Evolutionary conservation across 2,797 vertebrate genomes (phyloP).

Genomic region (Phrynocephalus vlangalii): DNA sequence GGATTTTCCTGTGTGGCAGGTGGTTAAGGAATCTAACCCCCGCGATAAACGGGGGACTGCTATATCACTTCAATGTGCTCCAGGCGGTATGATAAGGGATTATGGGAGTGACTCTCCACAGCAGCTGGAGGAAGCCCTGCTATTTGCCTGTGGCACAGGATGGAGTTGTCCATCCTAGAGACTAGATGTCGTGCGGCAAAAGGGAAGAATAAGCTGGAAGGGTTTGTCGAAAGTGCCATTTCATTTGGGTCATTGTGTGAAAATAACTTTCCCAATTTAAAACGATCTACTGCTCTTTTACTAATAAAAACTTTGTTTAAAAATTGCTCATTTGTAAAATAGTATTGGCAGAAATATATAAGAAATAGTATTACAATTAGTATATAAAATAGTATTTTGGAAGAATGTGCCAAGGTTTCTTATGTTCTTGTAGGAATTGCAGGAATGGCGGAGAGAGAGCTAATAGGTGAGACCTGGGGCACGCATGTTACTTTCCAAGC

Average conservation of each 20-base stretch:
- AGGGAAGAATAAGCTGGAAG: background rate
- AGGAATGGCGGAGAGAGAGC: too few relatives aligned
- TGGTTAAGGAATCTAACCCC: too few relatives aligned
- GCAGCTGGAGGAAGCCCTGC: background rate
- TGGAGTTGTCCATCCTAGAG: background rate
- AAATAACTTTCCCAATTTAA: background rate
- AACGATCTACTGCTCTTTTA: background rate
- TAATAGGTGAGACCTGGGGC: background rate
- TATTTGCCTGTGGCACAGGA: background rate
- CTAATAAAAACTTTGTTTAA: too few relatives aligned
- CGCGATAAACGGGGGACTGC: too few relatives aligned
- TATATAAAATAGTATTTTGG: background rate
- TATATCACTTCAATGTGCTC: background rate
- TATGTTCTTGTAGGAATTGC: background rate
- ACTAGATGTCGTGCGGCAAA: background rate
- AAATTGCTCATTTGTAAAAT: background rate
- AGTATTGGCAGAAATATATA: background rate
- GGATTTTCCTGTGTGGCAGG: too few relatives aligned
- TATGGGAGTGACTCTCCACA: background rate
- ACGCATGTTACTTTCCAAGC: background rate
- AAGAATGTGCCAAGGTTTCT: rapidly evolving
- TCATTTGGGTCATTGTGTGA: background rate
- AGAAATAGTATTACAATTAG: too few relatives aligned
- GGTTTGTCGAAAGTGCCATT: background rate
- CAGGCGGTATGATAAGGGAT: background rate